phyloP scores from a whole-genome alignment of 2,113 vertebrate species.

The Naja naja region DNA sequence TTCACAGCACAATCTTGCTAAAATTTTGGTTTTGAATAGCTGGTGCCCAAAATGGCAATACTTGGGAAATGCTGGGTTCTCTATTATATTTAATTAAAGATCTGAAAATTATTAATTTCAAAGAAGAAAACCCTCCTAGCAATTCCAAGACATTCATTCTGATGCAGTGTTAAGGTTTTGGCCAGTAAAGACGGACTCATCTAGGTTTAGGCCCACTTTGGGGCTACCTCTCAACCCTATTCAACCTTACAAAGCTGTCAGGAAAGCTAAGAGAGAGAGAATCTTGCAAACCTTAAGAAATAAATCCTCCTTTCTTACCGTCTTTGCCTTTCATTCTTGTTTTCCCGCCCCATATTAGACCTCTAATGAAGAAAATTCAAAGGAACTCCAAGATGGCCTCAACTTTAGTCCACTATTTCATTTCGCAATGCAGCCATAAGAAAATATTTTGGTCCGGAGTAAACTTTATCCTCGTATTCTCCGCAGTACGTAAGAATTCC shows the following conservation, averaged over 20 bases:
- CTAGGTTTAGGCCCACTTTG: not conserved
- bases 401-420: not conserved
- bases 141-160: not conserved
- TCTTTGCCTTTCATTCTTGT: not conserved
- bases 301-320: not conserved
- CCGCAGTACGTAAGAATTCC: not conserved
- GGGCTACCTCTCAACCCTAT: not conserved
- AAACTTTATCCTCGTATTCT: too few species aligned
- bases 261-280: not conserved
- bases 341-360: not conserved
- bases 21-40: not conserved
- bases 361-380: not conserved
- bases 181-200: not conserved
- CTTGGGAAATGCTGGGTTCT: not conserved
- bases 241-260: not conserved
- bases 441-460: not conserved
- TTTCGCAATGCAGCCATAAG: not conserved
- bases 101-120: not conserved
- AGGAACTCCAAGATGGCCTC: not conserved
- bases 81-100: not conserved
- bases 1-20: not conserved
- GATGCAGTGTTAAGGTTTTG: not conserved
- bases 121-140: not conserved
- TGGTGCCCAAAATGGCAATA: not conserved
- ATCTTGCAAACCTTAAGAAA: not conserved